Percentiles rank a stretch among this genome's conserved stretches.
These are phyloP conservation scores for Corythornis vintsioides DNA, from an alignment of 2,113 vertebrate species.

Conservation along the genomic window DNA sequence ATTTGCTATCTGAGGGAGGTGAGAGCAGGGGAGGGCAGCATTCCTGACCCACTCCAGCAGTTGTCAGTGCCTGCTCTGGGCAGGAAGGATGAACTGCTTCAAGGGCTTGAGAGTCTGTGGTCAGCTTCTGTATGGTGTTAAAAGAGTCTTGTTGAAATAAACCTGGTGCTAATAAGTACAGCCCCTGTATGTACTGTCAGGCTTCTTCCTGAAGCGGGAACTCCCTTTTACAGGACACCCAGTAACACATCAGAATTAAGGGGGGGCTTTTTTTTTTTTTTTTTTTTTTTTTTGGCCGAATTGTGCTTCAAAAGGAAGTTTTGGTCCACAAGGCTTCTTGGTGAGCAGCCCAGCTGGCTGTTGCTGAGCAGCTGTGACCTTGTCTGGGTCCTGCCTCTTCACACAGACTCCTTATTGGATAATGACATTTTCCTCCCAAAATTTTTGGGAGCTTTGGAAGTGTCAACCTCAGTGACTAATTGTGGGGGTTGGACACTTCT, in stretches of 20 bases:
- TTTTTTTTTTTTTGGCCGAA: neutral
- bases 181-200: neutral
- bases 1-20: neutral
- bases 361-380: neutral
- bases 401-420: neutral
- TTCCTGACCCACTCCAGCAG: neutral
- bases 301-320: neutral
- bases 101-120: neutral
- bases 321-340: neutral
- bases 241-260: neutral
- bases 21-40: neutral
- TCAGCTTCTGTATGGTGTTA: neutral
- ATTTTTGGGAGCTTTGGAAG: neutral
- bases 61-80: neutral
- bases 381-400: neutral
- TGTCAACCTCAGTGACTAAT: neutral
- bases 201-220: constrained; percentile 21
- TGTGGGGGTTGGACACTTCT: neutral
- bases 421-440: neutral
- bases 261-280: neutral
- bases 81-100: neutral
- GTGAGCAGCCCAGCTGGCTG: neutral
- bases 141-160: constrained; percentile 2
- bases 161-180: constrained; percentile 51
- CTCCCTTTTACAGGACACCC: neutral